These are phyloP conservation scores for Campopleginae sp. DNA, from an alignment of 2,888 invertebrate genomes.

Conservation along the genomic window DNA sequence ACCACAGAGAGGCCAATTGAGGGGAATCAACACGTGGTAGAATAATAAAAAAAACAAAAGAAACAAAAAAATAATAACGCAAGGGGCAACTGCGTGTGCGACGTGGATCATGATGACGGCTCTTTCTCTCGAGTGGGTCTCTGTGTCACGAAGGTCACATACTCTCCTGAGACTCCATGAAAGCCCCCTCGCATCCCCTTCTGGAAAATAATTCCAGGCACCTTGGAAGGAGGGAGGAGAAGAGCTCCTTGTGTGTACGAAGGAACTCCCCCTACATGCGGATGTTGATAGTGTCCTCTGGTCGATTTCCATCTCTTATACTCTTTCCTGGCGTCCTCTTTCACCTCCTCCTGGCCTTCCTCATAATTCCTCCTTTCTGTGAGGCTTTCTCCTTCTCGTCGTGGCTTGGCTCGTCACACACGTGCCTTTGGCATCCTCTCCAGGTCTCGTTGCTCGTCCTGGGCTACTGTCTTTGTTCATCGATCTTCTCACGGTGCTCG, in stretches of 20 bases:
- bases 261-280: constrained; percentile 60
- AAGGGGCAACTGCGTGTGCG: constrained; percentile 41
- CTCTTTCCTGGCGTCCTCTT: constrained; percentile 10
- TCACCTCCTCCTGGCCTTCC: constrained; percentile 37
- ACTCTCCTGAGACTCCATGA: constrained; percentile 70
- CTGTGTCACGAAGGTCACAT: constrained; percentile 83
- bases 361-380: constrained; percentile 47
- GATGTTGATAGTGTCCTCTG: constrained; percentile 61
- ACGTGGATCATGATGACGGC: constrained; percentile 51
- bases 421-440: constrained; percentile 16
- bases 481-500: constrained; percentile 55
- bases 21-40: constrained; percentile 42
- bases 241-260: constrained; percentile 36
- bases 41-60: constrained; percentile 21
- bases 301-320: constrained; percentile 30
- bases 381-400: constrained; percentile 45
- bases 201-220: constrained; percentile 41
- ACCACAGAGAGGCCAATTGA: constrained; percentile 17
- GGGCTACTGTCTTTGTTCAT: constrained; percentile 41
- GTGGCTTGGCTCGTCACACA: constrained; percentile 28
- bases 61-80: constrained; percentile 9
- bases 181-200: constrained; percentile 54
- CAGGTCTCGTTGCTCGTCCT: constrained; percentile 29
- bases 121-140: constrained; percentile 80
- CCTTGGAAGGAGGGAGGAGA: constrained; percentile 3